Evolutionary conservation across 2,888 invertebrate genomes (phyloP).

Genomic region (Xanthia togata): DNA sequence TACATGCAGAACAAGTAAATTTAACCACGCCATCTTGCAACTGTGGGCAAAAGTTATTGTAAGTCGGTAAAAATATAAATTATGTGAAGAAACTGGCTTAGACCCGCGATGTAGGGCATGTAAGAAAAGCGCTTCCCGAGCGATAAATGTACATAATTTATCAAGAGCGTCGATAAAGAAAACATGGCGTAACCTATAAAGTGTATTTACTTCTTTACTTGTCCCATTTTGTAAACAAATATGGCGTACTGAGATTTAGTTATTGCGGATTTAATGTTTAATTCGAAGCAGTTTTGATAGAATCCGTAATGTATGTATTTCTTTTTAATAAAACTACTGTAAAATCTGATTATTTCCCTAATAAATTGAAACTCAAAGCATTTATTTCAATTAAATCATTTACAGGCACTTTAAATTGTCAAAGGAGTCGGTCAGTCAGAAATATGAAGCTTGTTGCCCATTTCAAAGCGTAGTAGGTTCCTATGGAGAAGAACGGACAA

Average conservation of each 20-base stretch:
- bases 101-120: slow-evolving; percentile 33
- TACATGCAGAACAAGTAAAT: background rate
- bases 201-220: slow-evolving; percentile 28
- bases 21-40: slow-evolving; percentile 3
- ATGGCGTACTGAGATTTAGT: slow-evolving; percentile 10
- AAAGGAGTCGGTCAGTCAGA: background rate
- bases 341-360: background rate
- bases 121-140: slow-evolving; percentile 27
- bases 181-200: slow-evolving; percentile 26
- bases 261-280: background rate
- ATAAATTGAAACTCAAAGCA: background rate
- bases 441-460: background rate
- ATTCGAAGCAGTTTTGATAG: background rate
- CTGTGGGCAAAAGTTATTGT: slow-evolving; percentile 24
- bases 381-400: background rate
- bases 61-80: slow-evolving; percentile 38
- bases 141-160: slow-evolving; percentile 57
- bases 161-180: slow-evolving; percentile 48
- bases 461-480: background rate
- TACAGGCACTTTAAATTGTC: background rate
- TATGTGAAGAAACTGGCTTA: slow-evolving; percentile 13
- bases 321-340: no score
- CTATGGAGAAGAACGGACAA: background rate
- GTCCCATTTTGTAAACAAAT: slow-evolving; percentile 34
- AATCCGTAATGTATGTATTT: background rate